Conservation (phyloP, 2,888 invertebrate genomes). For the Tuberolachnus salignus region DNA sequence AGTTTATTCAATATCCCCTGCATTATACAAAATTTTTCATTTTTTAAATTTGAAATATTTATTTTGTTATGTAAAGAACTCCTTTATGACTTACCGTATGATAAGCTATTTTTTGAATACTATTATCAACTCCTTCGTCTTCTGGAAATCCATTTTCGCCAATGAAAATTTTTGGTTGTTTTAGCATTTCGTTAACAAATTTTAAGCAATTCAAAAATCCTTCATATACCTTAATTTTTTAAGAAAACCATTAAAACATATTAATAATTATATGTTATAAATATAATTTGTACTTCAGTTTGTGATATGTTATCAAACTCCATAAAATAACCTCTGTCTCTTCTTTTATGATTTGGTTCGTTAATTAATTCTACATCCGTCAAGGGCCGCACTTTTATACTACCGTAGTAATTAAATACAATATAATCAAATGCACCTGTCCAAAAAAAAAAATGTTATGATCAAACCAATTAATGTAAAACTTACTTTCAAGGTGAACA, state of each 20-base stretch:
- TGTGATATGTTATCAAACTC: neutral
- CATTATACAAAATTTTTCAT: neutral
- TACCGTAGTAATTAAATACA: neutral
- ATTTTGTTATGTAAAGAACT: too few relatives aligned
- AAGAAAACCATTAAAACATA: neutral
- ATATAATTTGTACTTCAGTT: neutral
- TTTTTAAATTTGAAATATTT: neutral
- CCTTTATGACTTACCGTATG: neutral
- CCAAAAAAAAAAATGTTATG: too few relatives aligned
- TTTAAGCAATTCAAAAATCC: slow-evolving; percentile 21
- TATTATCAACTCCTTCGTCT: neutral
- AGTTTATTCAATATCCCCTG: neutral
- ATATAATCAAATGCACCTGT: slow-evolving; percentile 2
- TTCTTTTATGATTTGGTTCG: slow-evolving; percentile 14
- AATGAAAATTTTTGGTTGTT: slow-evolving; percentile 3
- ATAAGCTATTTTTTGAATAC: neutral
- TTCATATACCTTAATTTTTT: neutral
- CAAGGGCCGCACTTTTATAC: slow-evolving; percentile 8
- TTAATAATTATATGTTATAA: too few relatives aligned
- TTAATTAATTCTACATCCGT: neutral
- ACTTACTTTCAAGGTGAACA: too few relatives aligned
- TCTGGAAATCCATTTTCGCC: slow-evolving; percentile 3
- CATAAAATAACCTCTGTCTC: slow-evolving; percentile 11
- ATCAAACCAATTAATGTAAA: too few relatives aligned
- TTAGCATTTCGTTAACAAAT: neutral